phyloP scores from a whole-genome alignment of 1,140 invertebrate genomes.

The Choristoneura fumiferana region DNA sequence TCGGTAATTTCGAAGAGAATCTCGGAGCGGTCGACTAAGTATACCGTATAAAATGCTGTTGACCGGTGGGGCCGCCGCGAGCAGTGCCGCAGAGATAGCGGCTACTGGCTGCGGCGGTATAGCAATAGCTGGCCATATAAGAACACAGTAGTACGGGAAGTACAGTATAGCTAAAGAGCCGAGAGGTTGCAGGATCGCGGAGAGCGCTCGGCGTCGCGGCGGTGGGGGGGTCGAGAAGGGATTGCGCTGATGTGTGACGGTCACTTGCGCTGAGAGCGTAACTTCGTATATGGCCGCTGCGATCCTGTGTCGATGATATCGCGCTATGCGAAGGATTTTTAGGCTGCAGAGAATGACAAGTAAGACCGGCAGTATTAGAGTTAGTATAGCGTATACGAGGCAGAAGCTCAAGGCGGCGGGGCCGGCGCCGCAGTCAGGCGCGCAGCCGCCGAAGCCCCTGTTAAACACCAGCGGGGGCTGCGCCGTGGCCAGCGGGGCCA shows the following conservation, averaged over 20 bases:
- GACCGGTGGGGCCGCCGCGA: slow-evolving; percentile 84
- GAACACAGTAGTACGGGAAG: slow-evolving; percentile 85
- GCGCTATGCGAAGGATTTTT: slow-evolving; percentile 87
- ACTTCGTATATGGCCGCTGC: slow-evolving; percentile 92
- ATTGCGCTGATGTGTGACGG: slow-evolving; percentile 89
- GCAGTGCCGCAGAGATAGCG: slow-evolving; percentile 80
- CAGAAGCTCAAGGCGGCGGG: slow-evolving; percentile 81
- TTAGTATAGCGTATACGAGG: slow-evolving; percentile 81
- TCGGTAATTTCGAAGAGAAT: slow-evolving; percentile 88
- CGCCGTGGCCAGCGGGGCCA: slow-evolving; percentile 77
- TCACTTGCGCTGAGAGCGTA: slow-evolving; percentile 89
- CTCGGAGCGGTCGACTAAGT: slow-evolving; percentile 83
- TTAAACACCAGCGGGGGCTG: slow-evolving; percentile 78
- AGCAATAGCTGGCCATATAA: slow-evolving; percentile 83
- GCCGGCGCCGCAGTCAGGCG: slow-evolving; percentile 83
- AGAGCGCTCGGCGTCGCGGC: slow-evolving; percentile 82
- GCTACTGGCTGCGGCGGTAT: slow-evolving; percentile 77
- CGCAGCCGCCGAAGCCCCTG: slow-evolving; percentile 80
- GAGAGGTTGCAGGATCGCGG: slow-evolving; percentile 85
- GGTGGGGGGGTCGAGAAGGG: slow-evolving; percentile 83
- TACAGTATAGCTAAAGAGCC: slow-evolving; percentile 86
- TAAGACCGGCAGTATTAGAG: slow-evolving; percentile 82
- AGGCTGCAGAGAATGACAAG: slow-evolving; percentile 87
- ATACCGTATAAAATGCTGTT: slow-evolving; percentile 89
- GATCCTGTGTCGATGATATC: slow-evolving; percentile 90